Evolutionary conservation across 92 coral and sea anemone genomes (phyloP), one percentile per base, ranked within the genome.

Genomic region (Palythoa grandis): DNA sequence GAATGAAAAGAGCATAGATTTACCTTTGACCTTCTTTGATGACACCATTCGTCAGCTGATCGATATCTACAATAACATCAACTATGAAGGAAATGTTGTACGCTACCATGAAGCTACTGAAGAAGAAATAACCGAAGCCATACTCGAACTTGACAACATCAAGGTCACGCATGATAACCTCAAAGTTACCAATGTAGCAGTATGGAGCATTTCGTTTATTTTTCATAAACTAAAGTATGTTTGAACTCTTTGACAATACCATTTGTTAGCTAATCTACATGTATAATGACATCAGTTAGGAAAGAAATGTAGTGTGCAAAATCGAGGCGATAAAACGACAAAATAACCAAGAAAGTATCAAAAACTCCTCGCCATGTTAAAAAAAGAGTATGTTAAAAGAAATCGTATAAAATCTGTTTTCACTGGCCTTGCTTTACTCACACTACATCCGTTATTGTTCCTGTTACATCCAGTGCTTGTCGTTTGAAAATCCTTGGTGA

Each of bases 1-100:
- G 11, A 52, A 70, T 72, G 52, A 71, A 70, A 73, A 83, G 52
- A 15, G 67, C 10, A 83, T 20, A 4, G 79, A 83, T 50, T 3
- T 83, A 83, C 87, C 87, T 70, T 83, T 83, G 53, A 71, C 79
- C 50, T 83, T 83, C 79, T 71, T 70, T 83, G 87, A 83, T 83
- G 77, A 83, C 52, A 71, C 78, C 60, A 73, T 83, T 35, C 79
- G 78, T 83, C 69, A 83, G 87, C 69, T 83, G 20, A 40, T 70
- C 25, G 70, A 56, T 35, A 70, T 71, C 66, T 83, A 52, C 79
- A 83, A 83, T 83, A 11, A 83, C 52, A 70, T 83, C 61, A 83
- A 83, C 52, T 2, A 48, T 35, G 77, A 83, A 13, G 87, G 78
- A 67, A 83, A 48, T 52, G 48, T 25, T 2, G 15, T 70, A 50